Conservation (phyloP, 2,113 vertebrate genomes). For the Leucosticte australis region DNA sequence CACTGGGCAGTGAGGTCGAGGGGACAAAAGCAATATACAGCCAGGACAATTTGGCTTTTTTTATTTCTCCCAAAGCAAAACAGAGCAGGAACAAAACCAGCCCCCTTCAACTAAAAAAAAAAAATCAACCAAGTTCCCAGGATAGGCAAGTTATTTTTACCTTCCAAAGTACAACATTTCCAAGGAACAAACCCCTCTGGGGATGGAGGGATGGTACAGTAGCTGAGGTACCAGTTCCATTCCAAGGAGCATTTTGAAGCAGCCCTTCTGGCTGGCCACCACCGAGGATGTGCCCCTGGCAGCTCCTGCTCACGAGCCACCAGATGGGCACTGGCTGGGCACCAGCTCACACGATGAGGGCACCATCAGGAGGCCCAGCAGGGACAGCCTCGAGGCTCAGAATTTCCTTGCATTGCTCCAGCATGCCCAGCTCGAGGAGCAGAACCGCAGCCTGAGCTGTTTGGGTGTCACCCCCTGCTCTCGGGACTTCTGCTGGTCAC, state of each 20-base stretch:
- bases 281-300: rapidly evolving
- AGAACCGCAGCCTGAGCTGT: not conserved
- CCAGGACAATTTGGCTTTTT: not conserved
- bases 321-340: not conserved
- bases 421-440: rapidly evolving
- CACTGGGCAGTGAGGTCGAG: not conserved
- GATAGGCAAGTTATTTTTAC: not conserved
- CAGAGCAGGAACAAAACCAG: not conserved
- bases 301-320: not conserved
- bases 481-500: too few species aligned
- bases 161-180: not conserved
- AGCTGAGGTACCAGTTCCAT: not conserved
- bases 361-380: not conserved
- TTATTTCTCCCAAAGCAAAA: not conserved
- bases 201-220: not conserved
- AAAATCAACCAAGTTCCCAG: not conserved
- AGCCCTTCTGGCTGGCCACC: not conserved
- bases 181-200: not conserved
- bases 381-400: not conserved
- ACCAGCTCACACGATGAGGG: rapidly evolving
- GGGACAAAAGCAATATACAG: not conserved
- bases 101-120: not conserved
- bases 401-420: not conserved
- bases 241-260: not conserved
- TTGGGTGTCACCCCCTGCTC: not conserved